These are phyloP conservation scores for Narcine bancroftii DNA, from an alignment of 2,113 vertebrate species.

Conservation along the genomic window DNA sequence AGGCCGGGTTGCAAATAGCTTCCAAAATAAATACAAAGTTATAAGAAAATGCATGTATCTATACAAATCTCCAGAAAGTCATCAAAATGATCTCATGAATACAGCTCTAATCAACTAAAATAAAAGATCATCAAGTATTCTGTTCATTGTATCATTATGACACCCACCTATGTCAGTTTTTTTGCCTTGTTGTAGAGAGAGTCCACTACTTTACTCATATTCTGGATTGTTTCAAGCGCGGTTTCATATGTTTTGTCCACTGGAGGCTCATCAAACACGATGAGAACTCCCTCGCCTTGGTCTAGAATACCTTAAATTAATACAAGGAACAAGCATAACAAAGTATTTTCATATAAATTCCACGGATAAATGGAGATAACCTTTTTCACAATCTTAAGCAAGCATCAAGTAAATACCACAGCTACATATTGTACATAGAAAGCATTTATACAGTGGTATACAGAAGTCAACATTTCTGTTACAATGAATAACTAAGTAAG, in stretches of 20 bases:
- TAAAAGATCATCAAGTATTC: background rate
- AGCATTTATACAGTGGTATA: no score
- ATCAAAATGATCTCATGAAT: background rate
- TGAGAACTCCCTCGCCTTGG: constrained; percentile 95
- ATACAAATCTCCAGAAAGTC: background rate
- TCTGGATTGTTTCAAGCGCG: constrained; percentile 97
- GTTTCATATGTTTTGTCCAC: constrained; percentile 98
- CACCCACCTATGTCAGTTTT: constrained; percentile 95
- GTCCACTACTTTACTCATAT: constrained; percentile 99
- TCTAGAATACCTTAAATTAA: constrained; percentile 80
- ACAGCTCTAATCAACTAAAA: background rate
- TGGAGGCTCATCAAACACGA: constrained; percentile 94
- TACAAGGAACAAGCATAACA: background rate
- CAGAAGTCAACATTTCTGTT: no score
- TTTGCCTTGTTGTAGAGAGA: constrained; percentile 99
- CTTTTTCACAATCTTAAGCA: background rate
- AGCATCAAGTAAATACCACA: no score
- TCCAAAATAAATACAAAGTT: background rate
- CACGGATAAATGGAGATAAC: background rate
- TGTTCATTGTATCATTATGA: background rate
- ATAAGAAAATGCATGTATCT: background rate
- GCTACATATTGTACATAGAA: no score
- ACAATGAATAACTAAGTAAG: no score
- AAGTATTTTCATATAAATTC: background rate
- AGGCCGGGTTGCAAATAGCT: background rate